phyloP scores from a whole-genome alignment of 2,797 vertebrate genomes.

The Threskiornis aethiopicus region DNA sequence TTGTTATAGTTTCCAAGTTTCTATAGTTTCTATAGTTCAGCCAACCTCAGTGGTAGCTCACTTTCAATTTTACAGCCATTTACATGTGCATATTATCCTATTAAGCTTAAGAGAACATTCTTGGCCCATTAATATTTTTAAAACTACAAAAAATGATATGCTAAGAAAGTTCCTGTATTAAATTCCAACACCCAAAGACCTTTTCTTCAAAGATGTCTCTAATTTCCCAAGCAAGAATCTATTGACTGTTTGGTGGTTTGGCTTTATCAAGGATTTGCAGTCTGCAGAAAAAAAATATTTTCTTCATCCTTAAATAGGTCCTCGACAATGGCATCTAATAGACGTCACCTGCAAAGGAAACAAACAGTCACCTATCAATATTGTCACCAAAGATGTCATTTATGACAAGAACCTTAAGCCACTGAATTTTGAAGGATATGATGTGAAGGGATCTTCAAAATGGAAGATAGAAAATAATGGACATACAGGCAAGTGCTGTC shows the following conservation, averaged over 20 bases:
- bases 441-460: constrained; percentile 50
- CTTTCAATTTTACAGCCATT: background rate
- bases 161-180: background rate
- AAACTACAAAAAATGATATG: background rate
- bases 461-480: constrained; percentile 77
- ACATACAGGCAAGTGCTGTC: constrained; percentile 78
- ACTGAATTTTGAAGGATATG: constrained; percentile 81
- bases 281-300: background rate
- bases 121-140: background rate
- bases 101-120: background rate
- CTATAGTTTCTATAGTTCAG: background rate
- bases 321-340: constrained; percentile 71
- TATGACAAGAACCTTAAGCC: constrained; percentile 65
- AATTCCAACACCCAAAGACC: background rate
- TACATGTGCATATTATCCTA: background rate
- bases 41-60: background rate
- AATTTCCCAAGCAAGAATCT: background rate
- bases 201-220: background rate
- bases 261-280: background rate
- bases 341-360: constrained; percentile 34
- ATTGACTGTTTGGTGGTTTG: background rate
- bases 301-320: constrained; percentile 68
- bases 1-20: background rate
- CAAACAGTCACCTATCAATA: constrained; percentile 88
- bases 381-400: constrained; percentile 76